Base-by-base conservation (phyloP, 2,113 vertebrate genomes). In the Puma concolor region DNA sequence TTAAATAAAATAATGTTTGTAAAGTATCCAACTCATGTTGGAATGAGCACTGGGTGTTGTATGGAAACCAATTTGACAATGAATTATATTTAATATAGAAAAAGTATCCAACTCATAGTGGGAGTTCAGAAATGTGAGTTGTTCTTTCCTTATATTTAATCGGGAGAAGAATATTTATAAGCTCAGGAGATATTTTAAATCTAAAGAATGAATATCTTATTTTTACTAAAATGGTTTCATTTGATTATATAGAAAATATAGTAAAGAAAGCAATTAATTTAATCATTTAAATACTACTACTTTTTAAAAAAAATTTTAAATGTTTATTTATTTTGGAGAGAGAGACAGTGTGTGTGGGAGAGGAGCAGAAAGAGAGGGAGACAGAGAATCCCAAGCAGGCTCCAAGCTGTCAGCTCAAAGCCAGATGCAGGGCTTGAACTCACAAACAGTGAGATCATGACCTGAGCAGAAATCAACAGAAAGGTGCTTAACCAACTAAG, bases 201-300 rank as follows among this genome's bases (percentile, higher is more conserved):
- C 71, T 80, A 64, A 71, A 48, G 13, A 97, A 57, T 25, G 38
- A 52, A 1, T 25, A 69, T 60, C 7, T 91, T 69, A 31, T 72
- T 95, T 92, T 27, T 57, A 69, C 15, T 71, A 64, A 90, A 93
- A 93, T 87, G 13, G 12, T 84, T 91, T 81, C 36, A 82, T 41
- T 31, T 60, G 16, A 74, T 29, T 84, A 12, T 74, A 91, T 19
- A 89, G 23, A 84, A 69, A 6, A 7, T 31, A n/a, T 7, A 41
- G 4, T 57, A 80, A 54, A 94, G 21, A 48, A 76, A 69, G 14
- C 90, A 63, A 86, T 71, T 36, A 10, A 54, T 72, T 72, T 83
- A 95, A 71, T 71, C 16, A 95, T 23, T 50, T 60, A 88, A 88
- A 91, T 36, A 33, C 15, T 87, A 66, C 36, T 89, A 44, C n/a